phyloP scores from a whole-genome alignment of 2,888 invertebrate species.

The Drosophila helvetica region DNA sequence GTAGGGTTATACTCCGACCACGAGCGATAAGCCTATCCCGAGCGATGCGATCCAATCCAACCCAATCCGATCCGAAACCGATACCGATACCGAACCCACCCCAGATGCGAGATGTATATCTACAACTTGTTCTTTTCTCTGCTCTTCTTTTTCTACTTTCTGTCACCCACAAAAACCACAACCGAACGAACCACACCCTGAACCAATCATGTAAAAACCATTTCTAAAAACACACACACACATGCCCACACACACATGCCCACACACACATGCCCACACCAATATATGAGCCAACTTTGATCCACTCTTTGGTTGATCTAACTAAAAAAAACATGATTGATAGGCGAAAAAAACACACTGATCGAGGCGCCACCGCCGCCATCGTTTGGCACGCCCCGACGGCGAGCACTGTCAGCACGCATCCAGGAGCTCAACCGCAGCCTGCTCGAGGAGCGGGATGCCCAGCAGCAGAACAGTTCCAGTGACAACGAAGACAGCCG shows the following conservation, averaged over 20 bases:
- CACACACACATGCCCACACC: slow-evolving; percentile 10
- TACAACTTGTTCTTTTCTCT: slow-evolving; percentile 80
- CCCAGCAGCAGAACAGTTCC: slow-evolving; percentile 82
- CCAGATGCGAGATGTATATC: slow-evolving; percentile 56
- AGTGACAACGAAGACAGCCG: slow-evolving; percentile 83
- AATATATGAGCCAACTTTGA: slow-evolving; percentile 1
- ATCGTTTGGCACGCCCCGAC: slow-evolving; percentile 83
- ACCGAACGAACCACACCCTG: slow-evolving; percentile 31
- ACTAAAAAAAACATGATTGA: slow-evolving; percentile 37
- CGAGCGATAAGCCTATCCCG: slow-evolving; percentile 23
- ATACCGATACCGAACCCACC: not conserved
- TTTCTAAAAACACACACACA: slow-evolving; percentile 20
- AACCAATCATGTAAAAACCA: slow-evolving; percentile 14
- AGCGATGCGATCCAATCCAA: slow-evolving; percentile 41
- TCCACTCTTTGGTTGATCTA: slow-evolving; percentile 31
- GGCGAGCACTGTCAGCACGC: slow-evolving; percentile 84
- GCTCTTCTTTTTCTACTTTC: slow-evolving; percentile 76
- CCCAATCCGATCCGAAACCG: not conserved
- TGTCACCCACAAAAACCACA: slow-evolving; percentile 43
- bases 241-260: slow-evolving; percentile 16
- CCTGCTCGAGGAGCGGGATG: slow-evolving; percentile 82
- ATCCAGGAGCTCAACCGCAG: slow-evolving; percentile 84
- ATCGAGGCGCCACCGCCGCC: slow-evolving; percentile 88
- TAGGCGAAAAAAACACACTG: slow-evolving; percentile 92
- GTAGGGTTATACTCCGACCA: slow-evolving; percentile 3